phyloP scores from a whole-genome alignment of 2,888 invertebrate genomes.

The Nowickia ferox region DNA sequence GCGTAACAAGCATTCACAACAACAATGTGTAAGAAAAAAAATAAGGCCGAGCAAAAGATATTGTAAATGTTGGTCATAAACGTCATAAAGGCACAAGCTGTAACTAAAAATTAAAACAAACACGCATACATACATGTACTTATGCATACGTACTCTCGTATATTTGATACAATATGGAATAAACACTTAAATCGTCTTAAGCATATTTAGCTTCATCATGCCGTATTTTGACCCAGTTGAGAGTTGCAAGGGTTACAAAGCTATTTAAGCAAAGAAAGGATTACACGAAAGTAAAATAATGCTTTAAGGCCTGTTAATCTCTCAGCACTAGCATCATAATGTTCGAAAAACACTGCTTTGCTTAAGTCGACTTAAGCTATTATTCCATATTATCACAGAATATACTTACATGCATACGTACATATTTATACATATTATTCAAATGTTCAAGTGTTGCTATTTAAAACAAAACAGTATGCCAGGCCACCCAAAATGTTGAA shows the following conservation, averaged over 20 bases:
- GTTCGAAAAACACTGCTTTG: no score
- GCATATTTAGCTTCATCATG: no score
- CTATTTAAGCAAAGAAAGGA: no score
- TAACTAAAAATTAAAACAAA: slow-evolving; percentile 40
- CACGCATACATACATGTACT: neutral
- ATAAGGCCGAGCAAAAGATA: slow-evolving; percentile 17
- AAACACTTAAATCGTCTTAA: no score
- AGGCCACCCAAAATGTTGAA: slow-evolving; percentile 46
- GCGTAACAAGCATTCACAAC: slow-evolving; percentile 62
- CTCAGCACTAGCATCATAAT: no score
- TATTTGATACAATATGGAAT: no score
- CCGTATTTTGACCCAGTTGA: no score
- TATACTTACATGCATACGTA: neutral
- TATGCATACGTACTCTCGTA: slow-evolving; percentile 21
- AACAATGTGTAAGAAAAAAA: neutral
- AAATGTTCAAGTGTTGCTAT: slow-evolving; percentile 29
- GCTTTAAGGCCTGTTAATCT: no score
- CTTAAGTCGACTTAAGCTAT: no score
- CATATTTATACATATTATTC: slow-evolving; percentile 7
- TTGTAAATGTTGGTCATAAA: slow-evolving; percentile 60
- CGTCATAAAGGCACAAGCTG: slow-evolving; percentile 63
- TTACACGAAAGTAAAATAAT: no score
- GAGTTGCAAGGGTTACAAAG: no score
- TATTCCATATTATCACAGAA: no score
- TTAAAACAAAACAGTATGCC: slow-evolving; percentile 24